A percentile compares a stretch with the other conserved stretches of the same genome.
Conservation (phyloP, 2,888 invertebrate species). For the Arctia plantaginis region DNA sequence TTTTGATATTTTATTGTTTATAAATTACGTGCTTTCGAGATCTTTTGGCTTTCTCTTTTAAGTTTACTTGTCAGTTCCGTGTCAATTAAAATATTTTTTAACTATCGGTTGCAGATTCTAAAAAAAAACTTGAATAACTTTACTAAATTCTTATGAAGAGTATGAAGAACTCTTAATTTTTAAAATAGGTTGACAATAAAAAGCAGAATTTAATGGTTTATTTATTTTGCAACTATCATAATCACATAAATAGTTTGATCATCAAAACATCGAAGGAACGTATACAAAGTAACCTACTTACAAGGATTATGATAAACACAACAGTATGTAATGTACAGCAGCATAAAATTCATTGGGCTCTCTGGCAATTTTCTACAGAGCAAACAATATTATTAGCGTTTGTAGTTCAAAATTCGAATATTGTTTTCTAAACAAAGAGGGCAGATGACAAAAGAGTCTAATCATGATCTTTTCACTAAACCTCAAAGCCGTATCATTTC, state of each 20-base stretch:
- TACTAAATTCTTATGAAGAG: not conserved
- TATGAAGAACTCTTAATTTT: not conserved
- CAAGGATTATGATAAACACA: slow-evolving; percentile 41
- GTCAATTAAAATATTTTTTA: too few relatives aligned
- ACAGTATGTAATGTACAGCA: slow-evolving; percentile 24
- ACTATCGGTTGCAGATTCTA: too few relatives aligned
- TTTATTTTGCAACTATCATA: slow-evolving; percentile 51
- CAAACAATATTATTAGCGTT: not conserved
- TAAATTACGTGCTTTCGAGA: too few relatives aligned
- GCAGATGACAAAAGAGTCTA: not conserved
- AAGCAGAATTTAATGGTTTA: slow-evolving; percentile 25
- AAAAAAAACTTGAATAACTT: too few relatives aligned
- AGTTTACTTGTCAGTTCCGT: too few relatives aligned
- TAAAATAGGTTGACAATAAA: slow-evolving; percentile 12
- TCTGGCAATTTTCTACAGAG: slow-evolving; percentile 7
- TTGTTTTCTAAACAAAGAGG: not conserved
- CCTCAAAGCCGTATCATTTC: not conserved
- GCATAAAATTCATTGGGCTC: slow-evolving; percentile 3
- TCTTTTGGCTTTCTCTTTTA: too few relatives aligned
- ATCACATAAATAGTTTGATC: slow-evolving; percentile 51
- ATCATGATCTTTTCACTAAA: not conserved
- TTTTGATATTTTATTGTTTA: too few relatives aligned
- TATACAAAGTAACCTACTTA: slow-evolving; percentile 49
- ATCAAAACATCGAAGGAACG: slow-evolving; percentile 51
- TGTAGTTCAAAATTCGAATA: not conserved